A percentile compares a stretch with the other conserved stretches of the same genome.
phyloP scores from a whole-genome alignment of 2,797 vertebrate genomes.

The Xyrichtys novacula region DNA sequence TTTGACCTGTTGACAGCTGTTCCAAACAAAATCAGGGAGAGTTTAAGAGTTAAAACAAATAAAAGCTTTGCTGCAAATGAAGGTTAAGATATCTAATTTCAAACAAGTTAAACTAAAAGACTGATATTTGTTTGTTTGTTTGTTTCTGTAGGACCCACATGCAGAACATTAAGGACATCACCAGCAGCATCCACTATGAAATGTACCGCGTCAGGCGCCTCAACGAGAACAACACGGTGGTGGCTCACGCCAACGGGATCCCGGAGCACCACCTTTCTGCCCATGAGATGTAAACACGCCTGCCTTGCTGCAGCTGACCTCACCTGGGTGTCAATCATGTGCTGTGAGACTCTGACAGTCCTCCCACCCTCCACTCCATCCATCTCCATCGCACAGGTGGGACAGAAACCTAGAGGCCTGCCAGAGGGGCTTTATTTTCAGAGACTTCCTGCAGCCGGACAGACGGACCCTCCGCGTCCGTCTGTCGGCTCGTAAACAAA shows the following conservation, averaged over 20 bases:
- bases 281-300: slow-evolving; percentile 90
- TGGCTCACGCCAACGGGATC: slow-evolving; percentile 87
- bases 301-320: slow-evolving; percentile 10
- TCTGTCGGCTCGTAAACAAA: slow-evolving; percentile 56
- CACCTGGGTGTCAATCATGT: slow-evolving; percentile 18
- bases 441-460: slow-evolving; percentile 27
- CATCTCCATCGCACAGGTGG: slow-evolving; percentile 51
- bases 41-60: too few species aligned
- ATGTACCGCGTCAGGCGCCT: slow-evolving; percentile 95
- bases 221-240: slow-evolving; percentile 88
- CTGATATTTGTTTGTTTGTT: neutral
- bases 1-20: too few species aligned
- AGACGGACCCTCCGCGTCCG: slow-evolving; percentile 53
- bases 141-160: slow-evolving; percentile 91
- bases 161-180: slow-evolving; percentile 99
- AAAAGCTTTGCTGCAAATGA: too few species aligned
- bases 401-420: slow-evolving; percentile 47
- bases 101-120: too few species aligned
- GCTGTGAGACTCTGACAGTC: slow-evolving; percentile 56
- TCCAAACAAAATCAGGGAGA: too few species aligned
- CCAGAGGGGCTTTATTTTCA: slow-evolving; percentile 63
- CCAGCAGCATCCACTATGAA: slow-evolving; percentile 98
- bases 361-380: slow-evolving; percentile 43
- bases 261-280: slow-evolving; percentile 88
- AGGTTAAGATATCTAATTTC: too few species aligned